Percentiles rank a stretch among this genome's conserved stretches.
Evolutionary conservation across 2,888 invertebrate species (phyloP).

Genomic region (Furcula furcula): DNA sequence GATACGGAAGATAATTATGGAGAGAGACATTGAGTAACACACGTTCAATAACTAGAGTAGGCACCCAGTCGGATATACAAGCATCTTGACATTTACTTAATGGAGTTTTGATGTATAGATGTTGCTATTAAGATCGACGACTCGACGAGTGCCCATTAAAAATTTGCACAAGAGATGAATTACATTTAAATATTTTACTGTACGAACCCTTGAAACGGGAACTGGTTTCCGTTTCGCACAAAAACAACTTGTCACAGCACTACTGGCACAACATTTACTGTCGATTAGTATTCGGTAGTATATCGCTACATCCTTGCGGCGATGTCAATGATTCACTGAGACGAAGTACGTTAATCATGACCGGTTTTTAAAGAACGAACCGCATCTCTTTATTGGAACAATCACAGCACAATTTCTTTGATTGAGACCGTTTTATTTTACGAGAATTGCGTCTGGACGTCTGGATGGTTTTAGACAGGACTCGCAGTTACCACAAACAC

Average conservation of each 20-base stretch:
- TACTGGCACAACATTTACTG: conserved; percentile 23
- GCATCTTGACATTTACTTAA: conserved; percentile 24
- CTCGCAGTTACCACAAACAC: conserved; percentile 7
- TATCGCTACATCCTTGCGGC: conserved; percentile 51
- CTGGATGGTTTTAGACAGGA: conserved; percentile 3
- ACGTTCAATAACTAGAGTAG: conserved; percentile 6
- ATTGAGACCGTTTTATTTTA: conserved; percentile 15
- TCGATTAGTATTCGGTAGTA: conserved; percentile 39
- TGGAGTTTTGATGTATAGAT: conserved; percentile 26
- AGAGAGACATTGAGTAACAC: conserved; percentile 8
- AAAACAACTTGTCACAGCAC: conserved; percentile 14
- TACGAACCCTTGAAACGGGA: conserved; percentile 16
- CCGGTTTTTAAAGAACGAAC: conserved; percentile 43
- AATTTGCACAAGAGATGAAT: conserved; percentile 15
- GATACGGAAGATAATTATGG: no score
- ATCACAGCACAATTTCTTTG: conserved; percentile 20
- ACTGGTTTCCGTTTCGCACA: conserved; percentile 7
- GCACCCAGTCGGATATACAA: conserved; percentile 19
- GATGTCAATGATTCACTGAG: conserved; percentile 56
- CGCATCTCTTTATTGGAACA: conserved; percentile 36
- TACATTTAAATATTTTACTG: no score
- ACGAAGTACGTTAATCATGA: conserved; percentile 43
- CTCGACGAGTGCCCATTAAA: conserved; percentile 25
- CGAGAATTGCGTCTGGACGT: conserved; percentile 5
- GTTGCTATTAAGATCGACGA: conserved; percentile 11